Conservation (phyloP, 2,113 vertebrate genomes). For the Eublepharis macularius region DNA sequence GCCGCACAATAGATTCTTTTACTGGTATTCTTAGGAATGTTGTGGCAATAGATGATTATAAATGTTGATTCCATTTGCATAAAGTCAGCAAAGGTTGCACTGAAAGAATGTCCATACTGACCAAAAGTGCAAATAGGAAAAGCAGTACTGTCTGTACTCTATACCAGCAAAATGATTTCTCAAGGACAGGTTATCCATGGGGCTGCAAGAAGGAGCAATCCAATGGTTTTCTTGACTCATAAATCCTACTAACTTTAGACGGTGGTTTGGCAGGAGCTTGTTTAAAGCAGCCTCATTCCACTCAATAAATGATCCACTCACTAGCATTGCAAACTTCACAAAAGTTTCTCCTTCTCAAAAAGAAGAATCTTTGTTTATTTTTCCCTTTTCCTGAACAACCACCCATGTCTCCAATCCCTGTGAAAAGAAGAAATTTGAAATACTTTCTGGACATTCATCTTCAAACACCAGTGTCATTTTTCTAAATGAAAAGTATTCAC, state of each 20-base stretch:
- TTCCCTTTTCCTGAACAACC: background rate
- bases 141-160: slow-evolving; percentile 13
- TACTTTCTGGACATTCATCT: accelerated
- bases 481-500: background rate
- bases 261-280: slow-evolving; percentile 15
- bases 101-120: slow-evolving; percentile 17
- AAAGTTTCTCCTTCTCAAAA: slow-evolving; percentile 10
- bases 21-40: slow-evolving; percentile 2
- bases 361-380: slow-evolving; percentile 27
- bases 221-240: slow-evolving; percentile 34
- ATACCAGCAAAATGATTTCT: slow-evolving; percentile 25
- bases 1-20: background rate
- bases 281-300: background rate
- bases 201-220: slow-evolving; percentile 25
- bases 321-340: background rate
- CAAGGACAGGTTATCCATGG: slow-evolving; percentile 26
- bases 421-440: slow-evolving; percentile 10
- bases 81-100: slow-evolving; percentile 22
- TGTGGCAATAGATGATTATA: background rate
- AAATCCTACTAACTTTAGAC: slow-evolving; percentile 46
- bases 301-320: slow-evolving; percentile 25
- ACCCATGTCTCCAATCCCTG: background rate
- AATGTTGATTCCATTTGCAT: slow-evolving; percentile 8
- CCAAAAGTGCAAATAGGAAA: background rate
- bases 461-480: background rate